A percentile compares a stretch with the other conserved stretches of the same genome.
Conservation (phyloP, 2,797 vertebrate species). For the Eulemur mongoz region DNA sequence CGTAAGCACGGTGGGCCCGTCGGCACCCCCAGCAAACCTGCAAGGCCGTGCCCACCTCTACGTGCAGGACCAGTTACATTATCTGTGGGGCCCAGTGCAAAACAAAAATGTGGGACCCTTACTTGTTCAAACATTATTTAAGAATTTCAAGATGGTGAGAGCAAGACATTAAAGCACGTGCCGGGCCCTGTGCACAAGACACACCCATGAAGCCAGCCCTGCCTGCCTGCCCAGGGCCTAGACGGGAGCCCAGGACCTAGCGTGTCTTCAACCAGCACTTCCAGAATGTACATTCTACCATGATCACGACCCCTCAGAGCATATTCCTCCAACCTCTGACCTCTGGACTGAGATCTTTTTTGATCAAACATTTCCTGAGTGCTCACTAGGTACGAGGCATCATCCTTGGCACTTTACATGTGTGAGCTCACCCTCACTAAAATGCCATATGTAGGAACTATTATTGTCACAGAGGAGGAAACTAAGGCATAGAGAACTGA, state of each 20-base stretch:
- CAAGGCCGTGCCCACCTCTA: neutral
- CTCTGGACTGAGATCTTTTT: too few relatives aligned
- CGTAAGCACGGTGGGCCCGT: accelerated
- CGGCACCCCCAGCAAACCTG: accelerated
- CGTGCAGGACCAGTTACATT: neutral
- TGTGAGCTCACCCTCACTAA: neutral
- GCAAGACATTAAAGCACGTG: neutral
- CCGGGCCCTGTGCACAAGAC: accelerated
- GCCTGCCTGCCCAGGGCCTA: accelerated
- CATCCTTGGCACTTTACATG: neutral
- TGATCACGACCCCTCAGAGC: neutral
- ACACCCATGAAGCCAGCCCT: neutral
- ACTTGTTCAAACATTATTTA: neutral
- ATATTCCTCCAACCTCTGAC: neutral
- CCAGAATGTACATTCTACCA: neutral
- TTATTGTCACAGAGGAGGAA: neutral
- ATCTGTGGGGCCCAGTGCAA: neutral
- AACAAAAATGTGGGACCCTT: neutral
- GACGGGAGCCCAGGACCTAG: neutral
- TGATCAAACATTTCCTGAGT: neutral
- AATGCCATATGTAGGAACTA: neutral
- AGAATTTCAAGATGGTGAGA: neutral
- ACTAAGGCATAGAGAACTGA: neutral
- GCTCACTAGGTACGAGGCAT: neutral
- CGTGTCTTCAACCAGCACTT: accelerated